Base-by-base conservation (phyloP, 2,797 vertebrate genomes). In the Tenualosa thibaudeaui region DNA sequence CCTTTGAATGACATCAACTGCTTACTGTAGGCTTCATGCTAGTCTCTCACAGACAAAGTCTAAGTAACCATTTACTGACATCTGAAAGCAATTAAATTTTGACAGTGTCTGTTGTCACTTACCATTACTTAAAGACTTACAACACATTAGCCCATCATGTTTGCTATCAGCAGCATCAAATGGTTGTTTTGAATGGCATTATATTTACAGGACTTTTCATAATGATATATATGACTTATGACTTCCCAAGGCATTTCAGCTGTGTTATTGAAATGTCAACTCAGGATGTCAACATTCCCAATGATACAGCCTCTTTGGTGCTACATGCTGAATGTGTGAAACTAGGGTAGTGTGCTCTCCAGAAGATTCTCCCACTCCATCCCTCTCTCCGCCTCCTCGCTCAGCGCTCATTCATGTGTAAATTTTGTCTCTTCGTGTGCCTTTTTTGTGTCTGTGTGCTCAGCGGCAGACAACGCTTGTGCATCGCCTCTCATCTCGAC, bases 381-480 rank as follows among this genome's bases (percentile, higher is more conserved):
- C 31, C 31, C 31, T 31, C 31, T 31, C 46, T 5, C 46, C 46
- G 7, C 46, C 46, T 49, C n/a, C 58, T 60, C 26, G 49, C 1
- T 84, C 84, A 60, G 71, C 46, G 5, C 49, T 87, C 81, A 87
- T 89, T 89, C 86, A 86, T 85, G 86, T 89, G 87, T 84, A 83
- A 83, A 88, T 86, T 15, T 22, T 22, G 17, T 78, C 71, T 9
- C 71, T 46, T 22, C 71, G 46, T 78, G 37, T 78, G 71, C 40
- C 40, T 8, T 78, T 62, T 9, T 81, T 84, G 56, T 51, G 50
- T 86, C 65, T 87, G 75, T 84, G 50, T 94, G 87, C 88, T 71
- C 93, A 93, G 26, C 95, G 99, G 97, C 93, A 91, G 94, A 96
- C 92, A 96, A 94, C 91, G 93, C 89, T 90, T 99, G 98, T 91